Base-by-base conservation (phyloP, 2,888 invertebrate species). In the Amphipyra tragopoginis region DNA sequence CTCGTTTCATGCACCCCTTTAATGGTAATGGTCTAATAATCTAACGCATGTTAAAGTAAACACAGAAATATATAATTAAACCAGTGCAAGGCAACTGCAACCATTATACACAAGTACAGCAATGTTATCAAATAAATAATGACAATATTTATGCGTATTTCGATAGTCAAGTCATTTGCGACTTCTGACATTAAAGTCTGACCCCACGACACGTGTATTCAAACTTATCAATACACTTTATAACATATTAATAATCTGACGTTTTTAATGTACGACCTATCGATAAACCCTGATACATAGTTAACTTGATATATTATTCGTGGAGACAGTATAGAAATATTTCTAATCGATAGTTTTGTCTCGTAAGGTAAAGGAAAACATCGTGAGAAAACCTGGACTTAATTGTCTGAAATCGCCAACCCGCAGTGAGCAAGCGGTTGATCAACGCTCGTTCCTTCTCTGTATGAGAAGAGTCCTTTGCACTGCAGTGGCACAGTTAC, bases 151-250 rank as follows among this genome's bases (percentile, higher is more conserved):
- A 36, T 52, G 47, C 57, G 59, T 59, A 68, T 77, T 65, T 70
- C 39, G 14, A 63, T 75, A 62, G 34, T 51, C 40, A 55, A 33
- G n/a, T 60, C 47, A 62, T 60, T 60, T n/a, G 51, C 63, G 64
- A 65, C 52, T 50, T 57, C 45, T 67, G 65, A 72, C 57, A 48
- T 59, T 45, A 53, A 45, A 65, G 66, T 56, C 47, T 79, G 79
- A 80, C 80, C 80, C 52, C 10, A 1, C 57, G 50, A 70, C 84
- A 85, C 83, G 84, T 86, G 84, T 81, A 75, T 66, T 65, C 53
- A 45, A 67, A 62, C 54, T 70, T 77, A 84, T 83, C 77, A 62
- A 58, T 77, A 72, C 74, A 75, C 50, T 80, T 72, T 64, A 72
- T 80, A 75, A 84, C 66, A 62, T 73, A 72, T 70, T 78, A 81